Evolutionary conservation across 1,140 invertebrate genomes (phyloP), one percentile per base, ranked within the genome.

Genomic region (Drosophila willistoni): DNA sequence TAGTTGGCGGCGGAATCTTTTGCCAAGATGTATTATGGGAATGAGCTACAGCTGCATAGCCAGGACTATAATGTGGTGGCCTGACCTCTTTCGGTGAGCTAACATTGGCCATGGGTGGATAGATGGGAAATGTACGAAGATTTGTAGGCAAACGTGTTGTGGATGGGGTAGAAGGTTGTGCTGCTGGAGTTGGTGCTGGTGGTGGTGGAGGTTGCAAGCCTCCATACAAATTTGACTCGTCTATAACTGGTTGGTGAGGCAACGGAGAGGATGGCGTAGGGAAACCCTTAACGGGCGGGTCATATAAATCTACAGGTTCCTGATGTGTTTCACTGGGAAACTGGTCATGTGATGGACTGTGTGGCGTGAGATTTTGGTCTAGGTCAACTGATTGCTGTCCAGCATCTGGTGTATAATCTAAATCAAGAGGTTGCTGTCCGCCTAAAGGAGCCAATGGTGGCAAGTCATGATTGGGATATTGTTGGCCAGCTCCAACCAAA

Each of bases 41-140:
- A 44, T 92, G 91, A 1, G 89, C 71, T 10, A 92, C 90, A 2
- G 79, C 89, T 0, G 91, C 62, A 75, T 92, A 92, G 6, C 80
- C 65, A 7, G 80, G 74, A 75, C 90, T 91, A 19, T 92, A 92
- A n/a, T 91, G 89, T 0, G 91, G 90, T 1, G 79, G 12, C n/a
- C 56, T 70, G 6, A 62, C 51, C 19, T 56, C 62, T 55, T 71
- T 71, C 7, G 56, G 51, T 33, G 39, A 9, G 1, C 73, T 70
- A 7, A 61, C 64, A 62, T 85, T 79, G 7, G 13, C 44, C n/a
- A 73, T 9, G 0, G 63, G 34, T 36, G 85, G 79, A 57, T 90
- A 90, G 19, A 77, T 77, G 17, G 83, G 79, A 54, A 41, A 86
- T 5, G 71, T 83, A n/a, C 74, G 59, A 7, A 89, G 22, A 60